Evolutionary conservation across 2,113 vertebrate species (phyloP), one percentile per base, ranked within the genome.

Genomic region (Chaetura pelagica): DNA sequence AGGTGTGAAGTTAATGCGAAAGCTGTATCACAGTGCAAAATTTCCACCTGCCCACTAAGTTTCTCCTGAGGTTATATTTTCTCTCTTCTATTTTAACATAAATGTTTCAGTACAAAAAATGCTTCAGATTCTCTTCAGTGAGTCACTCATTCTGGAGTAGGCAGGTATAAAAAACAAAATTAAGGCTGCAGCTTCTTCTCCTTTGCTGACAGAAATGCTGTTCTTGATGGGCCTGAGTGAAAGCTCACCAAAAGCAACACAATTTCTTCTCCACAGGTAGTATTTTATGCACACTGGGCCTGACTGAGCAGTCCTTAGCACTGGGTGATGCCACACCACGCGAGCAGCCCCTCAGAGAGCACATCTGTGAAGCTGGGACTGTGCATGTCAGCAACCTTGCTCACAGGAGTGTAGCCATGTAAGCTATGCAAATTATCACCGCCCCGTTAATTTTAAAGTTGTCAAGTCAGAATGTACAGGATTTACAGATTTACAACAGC

Each of bases 21-120:
- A 94, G 95, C 83, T 97, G 27, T 91, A 88, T 97, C 94, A 98
- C 96, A 97, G 98, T 98, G 98, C 96, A 98, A 97, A 97, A 97
- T 97, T 97, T 97, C 97, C 93, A 97, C 97, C 97, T 98, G 96
- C 97, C 97, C 96, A 84, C 75, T 92, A 83, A 38, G 55, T 94
- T 97, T 97, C 82, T 89, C 94, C 96, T 96, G 95, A 98, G 95
- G 71, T 92, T 93, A 51, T 62, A 80, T 74, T 95, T 72, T 92
- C 55, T 52, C 64, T 87, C 44, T 75, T 69, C 49, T 46, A 30
- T 92, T 86, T 95, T 84, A 95, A 92, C 5, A 9, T 78, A 89
- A 92, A 93, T 58, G 51, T 64, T 87, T 94, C 69, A 86, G 30
- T 93, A 84, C 63, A 91, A 92, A 94, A 81, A 73, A 48, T 48